These are phyloP conservation scores for Xiphydria camelus DNA, from an alignment of 2,888 invertebrate species.

Conservation along the genomic window DNA sequence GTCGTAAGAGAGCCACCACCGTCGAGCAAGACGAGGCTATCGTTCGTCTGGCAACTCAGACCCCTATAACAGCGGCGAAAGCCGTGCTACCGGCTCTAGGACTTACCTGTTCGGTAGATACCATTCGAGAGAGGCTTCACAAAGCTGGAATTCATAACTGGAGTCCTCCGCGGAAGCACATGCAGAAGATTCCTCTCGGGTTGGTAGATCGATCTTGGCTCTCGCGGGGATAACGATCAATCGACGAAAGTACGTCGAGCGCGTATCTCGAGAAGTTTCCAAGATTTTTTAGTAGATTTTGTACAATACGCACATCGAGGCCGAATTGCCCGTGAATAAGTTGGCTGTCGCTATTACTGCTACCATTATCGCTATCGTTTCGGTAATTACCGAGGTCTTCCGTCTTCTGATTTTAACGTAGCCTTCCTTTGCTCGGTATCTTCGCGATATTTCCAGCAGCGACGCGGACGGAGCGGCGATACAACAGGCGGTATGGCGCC, in stretches of 20 bases:
- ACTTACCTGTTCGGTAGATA: conserved; percentile 54
- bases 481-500: conserved; percentile 54
- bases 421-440: conserved; percentile 16
- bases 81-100: conserved; percentile 54
- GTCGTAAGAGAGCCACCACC: conserved; percentile 53
- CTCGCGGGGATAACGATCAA: too few relatives aligned
- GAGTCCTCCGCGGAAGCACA: conserved; percentile 54
- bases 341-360: too few relatives aligned
- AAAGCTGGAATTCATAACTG: conserved; percentile 56
- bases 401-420: conserved; percentile 14
- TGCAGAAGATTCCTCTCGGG: conserved; percentile 52
- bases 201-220: conserved; percentile 30
- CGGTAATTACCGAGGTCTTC: conserved; percentile 11
- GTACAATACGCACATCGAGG: too few relatives aligned
- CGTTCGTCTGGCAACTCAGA: conserved; percentile 50
- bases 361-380: too few relatives aligned
- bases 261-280: too few relatives aligned
- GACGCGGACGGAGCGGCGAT: conserved; percentile 44
- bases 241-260: too few relatives aligned
- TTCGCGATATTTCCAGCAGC: conserved; percentile 18
- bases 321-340: too few relatives aligned
- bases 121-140: conserved; percentile 51
- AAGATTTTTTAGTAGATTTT: too few relatives aligned
- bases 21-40: conserved; percentile 53
- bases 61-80: conserved; percentile 53